A percentile compares a stretch with the other conserved stretches of the same genome.
phyloP scores from a whole-genome alignment of 2,888 invertebrate species.

The Masnerella sp. region DNA sequence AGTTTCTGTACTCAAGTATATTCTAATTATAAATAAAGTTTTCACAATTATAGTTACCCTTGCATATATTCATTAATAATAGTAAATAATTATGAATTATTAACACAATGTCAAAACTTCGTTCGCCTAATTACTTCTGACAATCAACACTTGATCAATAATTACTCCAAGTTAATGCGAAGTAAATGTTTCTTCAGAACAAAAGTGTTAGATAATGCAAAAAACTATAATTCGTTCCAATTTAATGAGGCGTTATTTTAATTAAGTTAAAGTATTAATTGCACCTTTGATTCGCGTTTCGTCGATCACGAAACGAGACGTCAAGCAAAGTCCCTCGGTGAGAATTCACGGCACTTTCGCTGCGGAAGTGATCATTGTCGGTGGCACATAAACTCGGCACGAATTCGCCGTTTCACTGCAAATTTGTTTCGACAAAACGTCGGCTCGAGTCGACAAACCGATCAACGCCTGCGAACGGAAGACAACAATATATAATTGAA shows the following conservation, averaged over 20 bases:
- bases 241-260: not conserved
- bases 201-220: not conserved
- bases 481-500: constrained; percentile 50
- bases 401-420: not conserved
- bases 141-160: no score
- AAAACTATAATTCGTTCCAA: not conserved
- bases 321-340: constrained; percentile 2
- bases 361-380: constrained; percentile 12
- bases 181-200: no score
- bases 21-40: no score
- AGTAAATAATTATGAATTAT: no score
- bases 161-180: no score
- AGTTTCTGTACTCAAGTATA: no score
- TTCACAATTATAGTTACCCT: no score
- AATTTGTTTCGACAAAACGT: not conserved
- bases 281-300: constrained; percentile 7
- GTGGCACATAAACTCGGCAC: not conserved
- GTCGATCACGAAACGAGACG: constrained; percentile 7
- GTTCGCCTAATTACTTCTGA: no score
- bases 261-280: constrained; percentile 6
- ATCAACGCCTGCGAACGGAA: constrained; percentile 42
- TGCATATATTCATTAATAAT: no score
- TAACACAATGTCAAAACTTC: no score
- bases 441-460: not conserved
- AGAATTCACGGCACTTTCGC: constrained; percentile 21